phyloP scores from a whole-genome alignment of 1,140 invertebrate species.

The Drosophila azteca region DNA sequence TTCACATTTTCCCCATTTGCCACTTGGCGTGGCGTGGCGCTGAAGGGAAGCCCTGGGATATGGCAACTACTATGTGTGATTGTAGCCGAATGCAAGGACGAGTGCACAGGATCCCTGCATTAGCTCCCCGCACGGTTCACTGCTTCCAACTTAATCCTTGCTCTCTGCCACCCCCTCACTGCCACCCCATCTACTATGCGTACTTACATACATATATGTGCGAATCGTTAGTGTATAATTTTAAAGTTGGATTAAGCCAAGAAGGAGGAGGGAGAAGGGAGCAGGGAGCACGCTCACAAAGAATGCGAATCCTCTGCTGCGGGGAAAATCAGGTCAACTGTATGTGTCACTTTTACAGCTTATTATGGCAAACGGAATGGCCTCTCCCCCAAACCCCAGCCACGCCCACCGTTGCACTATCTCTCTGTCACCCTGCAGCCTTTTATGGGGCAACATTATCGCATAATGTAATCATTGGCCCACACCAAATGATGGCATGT shows the following conservation, averaged over 20 bases:
- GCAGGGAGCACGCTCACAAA: constrained; percentile 38
- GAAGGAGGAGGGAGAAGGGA: constrained; percentile 17
- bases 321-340: constrained; percentile 74
- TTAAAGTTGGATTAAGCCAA: constrained; percentile 79
- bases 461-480: constrained; percentile 81
- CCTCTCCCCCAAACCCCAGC: neutral
- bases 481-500: constrained; percentile 73
- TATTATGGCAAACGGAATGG: constrained; percentile 72
- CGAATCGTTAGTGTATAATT: constrained; percentile 81
- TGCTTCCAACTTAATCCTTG: constrained; percentile 80
- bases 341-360: constrained; percentile 80
- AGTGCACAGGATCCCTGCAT: constrained; percentile 74
- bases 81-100: constrained; percentile 75
- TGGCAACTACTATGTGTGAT: constrained; percentile 48
- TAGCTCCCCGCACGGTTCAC: constrained; percentile 73
- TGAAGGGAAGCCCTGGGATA: constrained; percentile 5
- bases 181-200: neutral
- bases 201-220: constrained; percentile 24
- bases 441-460: constrained; percentile 79
- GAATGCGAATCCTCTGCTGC: constrained; percentile 50
- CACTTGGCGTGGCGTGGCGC: constrained; percentile 24
- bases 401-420: constrained; percentile 14
- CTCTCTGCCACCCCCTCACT: constrained; percentile 32
- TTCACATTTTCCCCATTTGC: constrained; percentile 3
- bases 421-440: constrained; percentile 51